Conservation (phyloP, 1,140 invertebrate species). For the Drosophila obscura region DNA sequence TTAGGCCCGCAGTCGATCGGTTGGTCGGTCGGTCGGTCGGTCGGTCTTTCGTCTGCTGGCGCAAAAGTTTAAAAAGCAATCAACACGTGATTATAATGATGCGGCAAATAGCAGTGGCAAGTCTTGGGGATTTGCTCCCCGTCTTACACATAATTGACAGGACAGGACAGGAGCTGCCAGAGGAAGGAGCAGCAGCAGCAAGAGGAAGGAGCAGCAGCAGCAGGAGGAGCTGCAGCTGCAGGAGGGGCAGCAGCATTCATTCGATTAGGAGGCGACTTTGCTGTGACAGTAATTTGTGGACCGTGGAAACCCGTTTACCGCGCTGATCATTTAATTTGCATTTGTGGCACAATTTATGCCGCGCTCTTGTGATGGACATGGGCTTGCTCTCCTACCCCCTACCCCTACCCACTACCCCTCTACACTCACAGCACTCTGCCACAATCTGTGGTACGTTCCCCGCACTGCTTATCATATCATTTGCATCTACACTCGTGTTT, state of each 20-base stretch:
- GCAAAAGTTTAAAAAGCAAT: conserved; percentile 79
- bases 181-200: conserved; percentile 7
- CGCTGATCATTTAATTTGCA: conserved; percentile 81
- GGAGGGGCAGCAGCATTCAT: neutral
- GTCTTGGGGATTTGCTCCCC: conserved; percentile 54
- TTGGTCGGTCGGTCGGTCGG: no score
- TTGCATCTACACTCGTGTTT: conserved; percentile 83
- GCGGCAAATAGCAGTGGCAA: conserved; percentile 32
- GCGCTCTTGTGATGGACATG: conserved; percentile 70
- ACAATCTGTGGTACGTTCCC: neutral
- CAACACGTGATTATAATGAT: conserved; percentile 83
- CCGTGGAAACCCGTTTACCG: conserved; percentile 63
- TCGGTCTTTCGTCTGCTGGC: conserved; percentile 8
- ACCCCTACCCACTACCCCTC: neutral
- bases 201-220: neutral
- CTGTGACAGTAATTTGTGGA: conserved; percentile 78
- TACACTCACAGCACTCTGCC: neutral
- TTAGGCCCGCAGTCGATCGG: no score
- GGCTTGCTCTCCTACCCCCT: conserved; percentile 14
- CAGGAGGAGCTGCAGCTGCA: conserved; percentile 4
- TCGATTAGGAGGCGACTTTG: conserved; percentile 60
- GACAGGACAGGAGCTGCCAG: neutral
- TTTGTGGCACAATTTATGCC: conserved; percentile 77
- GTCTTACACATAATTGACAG: conserved; percentile 77
- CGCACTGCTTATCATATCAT: conserved; percentile 70